Percentiles rank a stretch among this genome's conserved stretches.
These are phyloP conservation scores for Anthoptus insignis DNA, from an alignment of 2,888 invertebrate species.

Conservation along the genomic window DNA sequence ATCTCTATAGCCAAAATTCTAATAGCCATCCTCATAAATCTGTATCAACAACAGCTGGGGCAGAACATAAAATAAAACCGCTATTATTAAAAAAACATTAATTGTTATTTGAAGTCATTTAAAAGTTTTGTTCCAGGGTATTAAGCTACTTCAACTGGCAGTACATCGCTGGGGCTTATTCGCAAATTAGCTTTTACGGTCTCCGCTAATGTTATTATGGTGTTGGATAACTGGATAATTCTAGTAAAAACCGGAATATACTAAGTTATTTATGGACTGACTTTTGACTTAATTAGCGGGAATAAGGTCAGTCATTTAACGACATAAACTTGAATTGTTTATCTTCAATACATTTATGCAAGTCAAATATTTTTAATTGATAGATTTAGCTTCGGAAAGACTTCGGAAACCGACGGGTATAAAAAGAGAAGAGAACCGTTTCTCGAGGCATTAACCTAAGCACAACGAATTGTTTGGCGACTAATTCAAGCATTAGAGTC, in stretches of 20 bases:
- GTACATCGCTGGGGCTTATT: slow-evolving; percentile 43
- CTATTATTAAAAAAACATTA: slow-evolving; percentile 1
- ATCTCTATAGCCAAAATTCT: neutral
- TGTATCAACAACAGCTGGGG: neutral
- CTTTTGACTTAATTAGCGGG: too few relatives aligned
- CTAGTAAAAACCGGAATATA: neutral
- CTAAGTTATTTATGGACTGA: neutral
- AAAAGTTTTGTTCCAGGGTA: slow-evolving; percentile 2
- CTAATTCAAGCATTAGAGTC: too few relatives aligned
- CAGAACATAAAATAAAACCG: neutral
- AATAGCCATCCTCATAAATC: neutral
- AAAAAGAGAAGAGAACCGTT: too few relatives aligned
- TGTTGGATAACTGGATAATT: slow-evolving; percentile 1
- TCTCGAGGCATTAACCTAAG: too few relatives aligned
- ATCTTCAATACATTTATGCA: too few relatives aligned
- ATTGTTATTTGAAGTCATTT: slow-evolving; percentile 4
- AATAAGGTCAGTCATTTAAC: too few relatives aligned
- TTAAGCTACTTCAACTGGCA: slow-evolving; percentile 16
- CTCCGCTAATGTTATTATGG: slow-evolving; percentile 23
- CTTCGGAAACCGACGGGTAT: too few relatives aligned
- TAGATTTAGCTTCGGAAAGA: too few relatives aligned
- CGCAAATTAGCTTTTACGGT: slow-evolving; percentile 47
- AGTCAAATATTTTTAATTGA: too few relatives aligned
- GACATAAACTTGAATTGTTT: too few relatives aligned
- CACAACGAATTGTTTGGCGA: too few relatives aligned